Percentiles rank a stretch among this genome's conserved stretches.
phyloP scores from a whole-genome alignment of 2,797 vertebrate genomes.

The Phalloptychus januarius region DNA sequence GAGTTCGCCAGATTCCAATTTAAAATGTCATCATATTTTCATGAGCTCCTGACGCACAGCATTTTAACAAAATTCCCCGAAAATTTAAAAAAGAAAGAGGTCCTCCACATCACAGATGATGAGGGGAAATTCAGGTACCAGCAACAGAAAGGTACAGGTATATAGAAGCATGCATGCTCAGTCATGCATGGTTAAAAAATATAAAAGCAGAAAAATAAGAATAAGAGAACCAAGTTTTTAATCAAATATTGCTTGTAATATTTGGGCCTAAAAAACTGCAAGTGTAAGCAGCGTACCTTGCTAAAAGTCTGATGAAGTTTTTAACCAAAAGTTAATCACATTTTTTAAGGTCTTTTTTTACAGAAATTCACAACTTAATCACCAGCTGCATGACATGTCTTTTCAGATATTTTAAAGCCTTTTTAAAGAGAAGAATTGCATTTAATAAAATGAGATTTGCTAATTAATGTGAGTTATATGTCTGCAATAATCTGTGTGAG shows the following conservation, averaged over 20 bases:
- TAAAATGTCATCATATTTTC: background rate
- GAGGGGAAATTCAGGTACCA: background rate
- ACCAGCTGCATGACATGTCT: constrained; percentile 43
- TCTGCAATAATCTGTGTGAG: constrained; percentile 69
- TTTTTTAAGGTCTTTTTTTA: constrained; percentile 41
- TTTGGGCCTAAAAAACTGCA: constrained; percentile 9
- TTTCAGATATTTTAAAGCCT: constrained; percentile 59
- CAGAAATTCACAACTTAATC: constrained; percentile 34
- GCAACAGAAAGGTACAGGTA: background rate
- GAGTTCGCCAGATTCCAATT: no score
- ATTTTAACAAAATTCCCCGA: background rate
- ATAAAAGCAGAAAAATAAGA: background rate
- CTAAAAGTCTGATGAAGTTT: constrained; percentile 9
- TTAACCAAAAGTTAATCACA: constrained; percentile 12
- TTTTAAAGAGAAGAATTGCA: constrained; percentile 63
- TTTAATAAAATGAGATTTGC: constrained; percentile 74
- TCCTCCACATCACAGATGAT: background rate
- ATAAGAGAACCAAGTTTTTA: background rate
- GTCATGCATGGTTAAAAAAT: background rate
- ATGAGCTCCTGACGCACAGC: background rate
- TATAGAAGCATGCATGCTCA: background rate
- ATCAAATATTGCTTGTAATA: background rate
- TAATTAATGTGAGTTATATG: constrained; percentile 77
- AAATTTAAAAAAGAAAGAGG: background rate
- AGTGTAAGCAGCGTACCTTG: background rate